phyloP scores from a whole-genome alignment of 2,888 invertebrate genomes.

The Cephus spinipes region DNA sequence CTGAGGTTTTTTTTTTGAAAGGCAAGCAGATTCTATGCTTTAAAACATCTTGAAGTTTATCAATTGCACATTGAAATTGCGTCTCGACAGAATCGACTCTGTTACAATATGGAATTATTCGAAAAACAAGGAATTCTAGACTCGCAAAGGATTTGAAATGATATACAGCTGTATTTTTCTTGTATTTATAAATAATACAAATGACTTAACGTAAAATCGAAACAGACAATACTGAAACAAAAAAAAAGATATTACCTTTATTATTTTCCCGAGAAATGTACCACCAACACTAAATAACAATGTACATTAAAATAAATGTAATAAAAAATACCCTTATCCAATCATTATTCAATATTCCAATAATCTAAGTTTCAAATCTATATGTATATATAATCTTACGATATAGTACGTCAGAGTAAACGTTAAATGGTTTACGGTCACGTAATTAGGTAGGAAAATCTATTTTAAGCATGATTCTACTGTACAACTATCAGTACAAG shows the following conservation, averaged over 20 bases:
- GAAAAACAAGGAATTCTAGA: background rate
- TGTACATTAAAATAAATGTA: background rate
- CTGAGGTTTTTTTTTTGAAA: background rate
- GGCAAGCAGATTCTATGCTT: background rate
- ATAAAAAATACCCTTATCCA: background rate
- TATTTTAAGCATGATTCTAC: background rate
- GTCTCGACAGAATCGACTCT: background rate
- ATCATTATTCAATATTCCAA: background rate
- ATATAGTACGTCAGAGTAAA: background rate
- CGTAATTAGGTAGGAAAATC: background rate
- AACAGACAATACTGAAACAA: background rate
- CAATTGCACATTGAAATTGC: background rate
- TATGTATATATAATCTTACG: too few relatives aligned
- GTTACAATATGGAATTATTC: background rate
- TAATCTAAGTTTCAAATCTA: background rate
- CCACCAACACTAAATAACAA: background rate
- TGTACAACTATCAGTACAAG: background rate
- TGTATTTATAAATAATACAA: background rate
- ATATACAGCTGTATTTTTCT: background rate
- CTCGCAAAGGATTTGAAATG: background rate
- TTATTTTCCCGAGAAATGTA: background rate
- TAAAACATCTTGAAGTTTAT: background rate
- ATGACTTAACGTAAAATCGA: background rate
- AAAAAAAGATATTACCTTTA: background rate
- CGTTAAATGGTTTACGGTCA: background rate